phyloP scores from a whole-genome alignment of 2,888 invertebrate genomes.

The Phragmatobia fuliginosa region DNA sequence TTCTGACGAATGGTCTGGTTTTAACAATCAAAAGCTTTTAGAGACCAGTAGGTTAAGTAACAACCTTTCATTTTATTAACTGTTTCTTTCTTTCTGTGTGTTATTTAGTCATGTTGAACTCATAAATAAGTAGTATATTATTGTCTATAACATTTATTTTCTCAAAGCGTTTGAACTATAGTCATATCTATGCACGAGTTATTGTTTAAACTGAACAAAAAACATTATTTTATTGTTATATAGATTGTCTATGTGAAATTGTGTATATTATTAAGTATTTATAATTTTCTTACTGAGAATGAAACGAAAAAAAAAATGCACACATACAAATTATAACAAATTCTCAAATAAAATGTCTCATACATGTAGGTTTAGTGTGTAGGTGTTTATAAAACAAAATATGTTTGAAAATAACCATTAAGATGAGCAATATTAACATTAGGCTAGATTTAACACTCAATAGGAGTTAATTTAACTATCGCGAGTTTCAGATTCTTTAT shows the following conservation, averaged over 20 bases:
- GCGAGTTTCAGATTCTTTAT: too few species aligned
- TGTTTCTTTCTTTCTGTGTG: background rate
- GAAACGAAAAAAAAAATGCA: background rate
- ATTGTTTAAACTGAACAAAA: too few species aligned
- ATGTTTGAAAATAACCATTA: too few species aligned
- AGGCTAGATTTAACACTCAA: too few species aligned
- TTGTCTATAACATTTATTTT: background rate
- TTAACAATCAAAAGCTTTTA: constrained; percentile 18
- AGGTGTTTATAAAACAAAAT: background rate
- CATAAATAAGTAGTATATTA: background rate
- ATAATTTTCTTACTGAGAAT: background rate
- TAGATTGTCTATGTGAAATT: too few species aligned
- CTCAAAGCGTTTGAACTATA: too few species aligned
- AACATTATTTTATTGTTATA: too few species aligned
- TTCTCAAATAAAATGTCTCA: background rate
- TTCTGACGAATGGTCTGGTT: constrained; percentile 13
- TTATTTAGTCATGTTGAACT: background rate
- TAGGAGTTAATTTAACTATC: too few species aligned
- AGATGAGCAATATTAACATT: too few species aligned
- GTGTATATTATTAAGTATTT: background rate
- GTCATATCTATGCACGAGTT: too few species aligned
- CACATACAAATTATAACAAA: background rate
- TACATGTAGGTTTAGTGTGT: background rate
- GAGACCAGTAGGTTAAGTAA: background rate
- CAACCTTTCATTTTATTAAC: constrained; percentile 10